Conservation (phyloP, 2,888 invertebrate genomes). For the Oegoconia quadripuncta region DNA sequence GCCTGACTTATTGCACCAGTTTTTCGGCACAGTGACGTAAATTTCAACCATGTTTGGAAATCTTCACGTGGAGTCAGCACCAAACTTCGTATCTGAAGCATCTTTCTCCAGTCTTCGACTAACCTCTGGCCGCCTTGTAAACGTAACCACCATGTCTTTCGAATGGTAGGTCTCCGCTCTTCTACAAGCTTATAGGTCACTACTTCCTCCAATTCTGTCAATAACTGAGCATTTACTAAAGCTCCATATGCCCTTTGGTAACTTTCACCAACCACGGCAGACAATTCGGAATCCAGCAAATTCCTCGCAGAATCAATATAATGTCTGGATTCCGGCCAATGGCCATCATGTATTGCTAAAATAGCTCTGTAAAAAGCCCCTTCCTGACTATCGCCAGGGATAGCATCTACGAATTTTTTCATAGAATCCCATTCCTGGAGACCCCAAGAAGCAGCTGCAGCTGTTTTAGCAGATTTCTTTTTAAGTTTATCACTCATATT, state of each 20-base stretch:
- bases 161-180: constrained; percentile 89
- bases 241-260: constrained; percentile 96
- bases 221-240: constrained; percentile 97
- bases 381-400: constrained; percentile 95
- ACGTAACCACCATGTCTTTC: constrained; percentile 96
- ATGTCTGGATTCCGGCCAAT: constrained; percentile 84
- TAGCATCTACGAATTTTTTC: constrained; percentile 91
- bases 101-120: constrained; percentile 98
- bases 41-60: constrained; percentile 97
- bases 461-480: constrained; percentile 90
- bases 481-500: constrained; percentile 71
- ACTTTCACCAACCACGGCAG: constrained; percentile 97
- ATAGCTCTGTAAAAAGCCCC: constrained; percentile 97
- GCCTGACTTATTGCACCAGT: constrained; percentile 92
- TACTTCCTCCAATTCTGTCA: constrained; percentile 98
- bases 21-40: constrained; percentile 97
- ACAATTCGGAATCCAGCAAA: constrained; percentile 95
- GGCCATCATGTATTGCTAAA: constrained; percentile 90
- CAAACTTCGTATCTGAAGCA: constrained; percentile 95
- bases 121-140: constrained; percentile 95
- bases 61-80: constrained; percentile 96
- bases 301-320: constrained; percentile 96
- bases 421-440: constrained; percentile 95
- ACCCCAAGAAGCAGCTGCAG: constrained; percentile 97
- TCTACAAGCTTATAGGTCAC: constrained; percentile 98